A percentile compares a stretch with the other conserved stretches of the same genome.
phyloP scores from a whole-genome alignment of 2,113 vertebrate species.

The Oreotrochilus melanogaster region DNA sequence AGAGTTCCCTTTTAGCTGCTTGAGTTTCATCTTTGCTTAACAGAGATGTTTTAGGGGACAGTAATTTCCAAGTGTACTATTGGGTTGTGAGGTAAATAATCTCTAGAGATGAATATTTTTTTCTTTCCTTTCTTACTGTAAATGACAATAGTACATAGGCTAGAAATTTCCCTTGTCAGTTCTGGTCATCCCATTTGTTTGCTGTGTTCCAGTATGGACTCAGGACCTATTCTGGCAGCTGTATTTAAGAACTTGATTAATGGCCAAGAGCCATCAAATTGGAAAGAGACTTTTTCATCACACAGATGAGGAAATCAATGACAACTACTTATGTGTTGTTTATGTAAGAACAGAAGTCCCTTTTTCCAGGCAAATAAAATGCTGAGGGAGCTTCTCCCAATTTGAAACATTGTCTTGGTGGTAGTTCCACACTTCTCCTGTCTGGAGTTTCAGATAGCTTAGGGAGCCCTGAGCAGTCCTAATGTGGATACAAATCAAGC shows the following conservation, averaged over 20 bases:
- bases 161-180: slow-evolving; percentile 71
- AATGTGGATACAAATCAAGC: neutral
- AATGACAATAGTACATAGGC: slow-evolving; percentile 47
- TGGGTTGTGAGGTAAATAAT: slow-evolving; percentile 23
- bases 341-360: neutral
- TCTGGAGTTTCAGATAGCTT: neutral
- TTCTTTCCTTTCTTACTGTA: slow-evolving; percentile 75
- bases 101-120: slow-evolving; percentile 73
- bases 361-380: neutral
- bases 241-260: neutral
- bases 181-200: slow-evolving; percentile 51
- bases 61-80: slow-evolving; percentile 71
- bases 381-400: neutral
- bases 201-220: slow-evolving; percentile 36
- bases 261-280: neutral
- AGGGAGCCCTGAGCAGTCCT: neutral
- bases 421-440: neutral
- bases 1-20: slow-evolving; percentile 78
- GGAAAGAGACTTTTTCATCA: neutral
- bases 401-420: neutral
- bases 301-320: neutral
- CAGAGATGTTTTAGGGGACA: slow-evolving; percentile 60
- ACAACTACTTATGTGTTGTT: neutral
- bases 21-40: slow-evolving; percentile 75
- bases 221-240: neutral